Percentiles rank a stretch among this genome's conserved stretches.
phyloP scores from a whole-genome alignment of 2,888 invertebrate species.

The Chrysodeixis includens region DNA sequence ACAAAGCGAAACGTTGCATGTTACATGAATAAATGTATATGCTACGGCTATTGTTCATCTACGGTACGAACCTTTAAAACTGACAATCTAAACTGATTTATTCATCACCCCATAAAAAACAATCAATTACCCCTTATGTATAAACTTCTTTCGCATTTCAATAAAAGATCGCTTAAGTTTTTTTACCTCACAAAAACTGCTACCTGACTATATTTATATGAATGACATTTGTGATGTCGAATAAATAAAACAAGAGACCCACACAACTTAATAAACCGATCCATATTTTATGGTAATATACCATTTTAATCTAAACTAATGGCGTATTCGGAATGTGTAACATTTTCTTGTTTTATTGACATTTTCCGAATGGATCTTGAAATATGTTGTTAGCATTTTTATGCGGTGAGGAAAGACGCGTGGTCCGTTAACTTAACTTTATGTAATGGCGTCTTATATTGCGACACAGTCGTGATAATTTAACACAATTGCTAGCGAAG shows the following conservation, averaged over 20 bases:
- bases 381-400: slow-evolving; percentile 56
- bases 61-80: slow-evolving; percentile 33
- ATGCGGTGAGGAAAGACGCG: slow-evolving; percentile 64
- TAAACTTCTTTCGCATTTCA: slow-evolving; percentile 14
- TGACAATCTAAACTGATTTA: slow-evolving; percentile 9
- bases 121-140: background rate
- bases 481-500: slow-evolving; percentile 70
- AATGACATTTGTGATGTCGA: slow-evolving; percentile 28
- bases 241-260: slow-evolving; percentile 30
- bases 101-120: too few relatives aligned
- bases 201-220: slow-evolving; percentile 13
- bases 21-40: slow-evolving; percentile 21
- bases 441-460: slow-evolving; percentile 71
- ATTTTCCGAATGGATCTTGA: slow-evolving; percentile 51
- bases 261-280: slow-evolving; percentile 30
- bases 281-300: slow-evolving; percentile 41
- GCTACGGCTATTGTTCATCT: slow-evolving; percentile 33
- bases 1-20: slow-evolving; percentile 15
- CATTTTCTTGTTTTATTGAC: slow-evolving; percentile 49
- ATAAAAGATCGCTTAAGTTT: slow-evolving; percentile 8
- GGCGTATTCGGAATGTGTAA: slow-evolving; percentile 28
- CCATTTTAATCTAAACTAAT: slow-evolving; percentile 23
- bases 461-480: slow-evolving; percentile 67
- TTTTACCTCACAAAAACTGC: slow-evolving; percentile 7
- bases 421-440: slow-evolving; percentile 60